These are phyloP conservation scores for Petrocephalus sullivani DNA, from an alignment of 2,797 vertebrate genomes.

Conservation along the genomic window DNA sequence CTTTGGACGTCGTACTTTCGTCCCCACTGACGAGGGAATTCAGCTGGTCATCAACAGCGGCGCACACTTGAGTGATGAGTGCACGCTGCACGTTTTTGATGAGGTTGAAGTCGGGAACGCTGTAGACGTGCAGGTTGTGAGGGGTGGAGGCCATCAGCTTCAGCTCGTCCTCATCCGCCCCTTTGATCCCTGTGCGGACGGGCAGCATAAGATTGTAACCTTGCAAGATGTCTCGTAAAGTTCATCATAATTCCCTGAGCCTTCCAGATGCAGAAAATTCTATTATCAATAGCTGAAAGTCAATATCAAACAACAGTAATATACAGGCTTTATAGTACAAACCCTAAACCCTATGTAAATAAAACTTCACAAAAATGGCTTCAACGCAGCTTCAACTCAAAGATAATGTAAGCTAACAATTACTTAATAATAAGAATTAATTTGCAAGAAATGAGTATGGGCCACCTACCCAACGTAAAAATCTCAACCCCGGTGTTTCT, in stretches of 20 bases:
- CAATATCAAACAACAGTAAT: background rate
- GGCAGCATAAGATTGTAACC: background rate
- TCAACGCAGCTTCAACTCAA: background rate
- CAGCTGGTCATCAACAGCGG: constrained; percentile 80
- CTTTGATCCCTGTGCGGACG: constrained; percentile 70
- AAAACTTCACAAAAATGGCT: background rate
- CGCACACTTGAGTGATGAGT: constrained; percentile 78
- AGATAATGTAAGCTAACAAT: background rate
- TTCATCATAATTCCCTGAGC: background rate
- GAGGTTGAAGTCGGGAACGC: constrained; percentile 70
- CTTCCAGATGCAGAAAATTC: background rate
- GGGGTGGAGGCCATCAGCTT: constrained; percentile 81
- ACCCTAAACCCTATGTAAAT: background rate
- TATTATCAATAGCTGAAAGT: background rate
- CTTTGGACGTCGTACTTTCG: constrained; percentile 68
- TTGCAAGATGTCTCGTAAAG: background rate
- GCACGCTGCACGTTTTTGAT: constrained; percentile 77
- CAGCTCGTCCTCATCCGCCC: constrained; percentile 80
- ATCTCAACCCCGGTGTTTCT: constrained; percentile 81
- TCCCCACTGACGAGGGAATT: constrained; percentile 79
- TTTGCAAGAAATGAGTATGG: background rate
- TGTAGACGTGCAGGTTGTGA: constrained; percentile 71
- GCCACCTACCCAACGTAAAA: constrained; percentile 80
- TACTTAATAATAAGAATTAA: background rate
- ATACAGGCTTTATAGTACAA: background rate